Conservation (phyloP, 2,888 invertebrate genomes). For the Hydraecia micacea region DNA sequence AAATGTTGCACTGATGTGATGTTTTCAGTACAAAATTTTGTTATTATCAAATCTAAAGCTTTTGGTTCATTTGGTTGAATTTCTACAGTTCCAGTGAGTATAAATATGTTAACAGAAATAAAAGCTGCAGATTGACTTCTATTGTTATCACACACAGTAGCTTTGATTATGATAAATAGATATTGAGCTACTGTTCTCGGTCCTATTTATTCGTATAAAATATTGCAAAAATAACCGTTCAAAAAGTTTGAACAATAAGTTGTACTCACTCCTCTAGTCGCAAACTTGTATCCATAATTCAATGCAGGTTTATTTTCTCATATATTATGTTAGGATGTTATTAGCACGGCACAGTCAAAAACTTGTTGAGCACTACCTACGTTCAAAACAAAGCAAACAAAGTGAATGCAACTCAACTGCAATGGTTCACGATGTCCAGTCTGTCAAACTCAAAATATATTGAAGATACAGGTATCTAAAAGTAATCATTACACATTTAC, state of each 20-base stretch:
- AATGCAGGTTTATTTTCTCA: slow-evolving; percentile 38
- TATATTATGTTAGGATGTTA: slow-evolving; percentile 31
- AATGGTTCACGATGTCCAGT: slow-evolving; percentile 42
- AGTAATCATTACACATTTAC: neutral
- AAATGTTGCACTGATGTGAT: slow-evolving; percentile 15
- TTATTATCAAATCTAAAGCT: slow-evolving; percentile 5
- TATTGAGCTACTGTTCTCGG: slow-evolving; percentile 11
- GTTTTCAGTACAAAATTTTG: neutral
- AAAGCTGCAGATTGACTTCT: slow-evolving; percentile 26
- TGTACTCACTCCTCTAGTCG: slow-evolving; percentile 59
- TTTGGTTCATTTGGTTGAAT: slow-evolving; percentile 1
- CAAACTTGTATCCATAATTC: slow-evolving; percentile 48
- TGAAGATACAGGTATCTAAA: neutral
- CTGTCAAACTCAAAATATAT: slow-evolving; percentile 44
- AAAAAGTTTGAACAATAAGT: slow-evolving; percentile 51
- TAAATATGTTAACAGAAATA: neutral
- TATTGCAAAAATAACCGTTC: slow-evolving; percentile 47
- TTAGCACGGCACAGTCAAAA: slow-evolving; percentile 47
- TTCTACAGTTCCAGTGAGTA: slow-evolving; percentile 1
- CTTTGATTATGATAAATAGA: slow-evolving; percentile 21
- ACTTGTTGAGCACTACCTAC: slow-evolving; percentile 59
- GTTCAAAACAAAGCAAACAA: slow-evolving; percentile 70
- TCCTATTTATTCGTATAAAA: neutral
- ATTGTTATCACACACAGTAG: slow-evolving; percentile 43
- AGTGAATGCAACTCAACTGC: slow-evolving; percentile 65